Conservation (phyloP, 1,140 invertebrate genomes). For the Andrena cerasifolii region DNA sequence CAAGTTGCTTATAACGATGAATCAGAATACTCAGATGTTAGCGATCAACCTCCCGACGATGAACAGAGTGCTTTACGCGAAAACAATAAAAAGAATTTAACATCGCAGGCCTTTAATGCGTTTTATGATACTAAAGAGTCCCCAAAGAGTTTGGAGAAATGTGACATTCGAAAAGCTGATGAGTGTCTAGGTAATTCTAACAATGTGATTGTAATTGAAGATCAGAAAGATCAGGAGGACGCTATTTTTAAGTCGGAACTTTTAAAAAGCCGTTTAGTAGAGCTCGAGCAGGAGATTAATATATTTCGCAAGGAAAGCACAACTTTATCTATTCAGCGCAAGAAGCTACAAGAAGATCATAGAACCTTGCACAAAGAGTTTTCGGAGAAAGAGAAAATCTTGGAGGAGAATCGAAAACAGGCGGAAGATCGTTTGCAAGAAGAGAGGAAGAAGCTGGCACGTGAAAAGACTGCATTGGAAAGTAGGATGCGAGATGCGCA, state of each 20-base stretch:
- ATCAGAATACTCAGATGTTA: slow-evolving; percentile 9
- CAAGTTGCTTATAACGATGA: slow-evolving; percentile 15
- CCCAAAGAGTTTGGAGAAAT: not conserved
- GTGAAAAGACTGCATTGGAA: slow-evolving; percentile 87
- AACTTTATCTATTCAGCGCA: slow-evolving; percentile 77
- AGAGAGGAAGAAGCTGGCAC: slow-evolving; percentile 84
- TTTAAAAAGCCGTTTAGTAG: slow-evolving; percentile 85
- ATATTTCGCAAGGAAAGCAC: slow-evolving; percentile 86
- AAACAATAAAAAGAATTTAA: not conserved
- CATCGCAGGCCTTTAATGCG: not conserved
- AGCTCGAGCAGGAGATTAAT: slow-evolving; percentile 87
- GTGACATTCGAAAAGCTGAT: not conserved
- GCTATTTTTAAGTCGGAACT: slow-evolving; percentile 84
- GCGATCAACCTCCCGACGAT: not conserved
- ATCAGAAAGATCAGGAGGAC: slow-evolving; percentile 50
- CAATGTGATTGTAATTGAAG: slow-evolving; percentile 22
- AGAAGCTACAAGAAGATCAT: slow-evolving; percentile 78
- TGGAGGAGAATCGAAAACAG: slow-evolving; percentile 84
- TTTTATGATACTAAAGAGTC: slow-evolving; percentile 5
- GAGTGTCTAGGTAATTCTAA: slow-evolving; percentile 14
- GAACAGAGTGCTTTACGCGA: slow-evolving; percentile 8
- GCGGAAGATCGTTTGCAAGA: slow-evolving; percentile 80
- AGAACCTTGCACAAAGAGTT: slow-evolving; percentile 81
- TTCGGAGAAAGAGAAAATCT: slow-evolving; percentile 84
- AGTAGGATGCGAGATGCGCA: slow-evolving; percentile 87